Evolutionary conservation across 2,797 vertebrate genomes (phyloP), one percentile per base, ranked within the genome.

Genomic region (Urosaurus nigricauda): DNA sequence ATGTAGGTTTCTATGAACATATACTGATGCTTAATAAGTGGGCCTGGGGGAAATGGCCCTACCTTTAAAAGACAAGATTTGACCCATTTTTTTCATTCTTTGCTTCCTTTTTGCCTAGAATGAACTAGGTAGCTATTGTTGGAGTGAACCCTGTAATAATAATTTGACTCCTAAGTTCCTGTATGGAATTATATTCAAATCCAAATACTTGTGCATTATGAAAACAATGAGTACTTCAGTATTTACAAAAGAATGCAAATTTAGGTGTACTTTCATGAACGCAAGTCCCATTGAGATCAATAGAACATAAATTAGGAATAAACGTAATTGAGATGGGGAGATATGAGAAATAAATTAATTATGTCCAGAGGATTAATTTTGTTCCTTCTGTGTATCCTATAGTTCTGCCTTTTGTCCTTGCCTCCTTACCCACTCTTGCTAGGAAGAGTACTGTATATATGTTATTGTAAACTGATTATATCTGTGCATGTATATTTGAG

Each of bases 221-320:
- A 32, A 70, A 87, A 71, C n/a, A 73, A 24, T 58, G 53, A 47
- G 24, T 32, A 58, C 2, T 58, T 24, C 1, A 73, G 3, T 43
- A 43, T 87, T 81, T 79, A 29, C 83, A 73, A n/a, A 19, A 37
- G 40, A 56, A 1, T 84, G 19, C 21, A 87, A 73, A 81, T 81
- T 14, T 80, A 60, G 37, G 19, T 78, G 51, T 70, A 6, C 37
- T 40, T 80, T 40, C 17, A 71, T 87, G 65, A 32, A 87, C n/a
- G 9, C 70, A 70, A 17, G 24, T 47, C 37, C 26, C 35, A 58
- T 35, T 83, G 70, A 47, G 75, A 88, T 82, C 56, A 75, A 80
- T 71, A 17, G 43, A n/a, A 86, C 21, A 65, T 68, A 37, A 68
- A 8, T 80, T 70, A 37, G 53, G 32, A 79, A n/a, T 37, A 86